A percentile compares a stretch with the other conserved stretches of the same genome.
Evolutionary conservation across 2,888 invertebrate species (phyloP).

Genomic region (Acronicta psi): DNA sequence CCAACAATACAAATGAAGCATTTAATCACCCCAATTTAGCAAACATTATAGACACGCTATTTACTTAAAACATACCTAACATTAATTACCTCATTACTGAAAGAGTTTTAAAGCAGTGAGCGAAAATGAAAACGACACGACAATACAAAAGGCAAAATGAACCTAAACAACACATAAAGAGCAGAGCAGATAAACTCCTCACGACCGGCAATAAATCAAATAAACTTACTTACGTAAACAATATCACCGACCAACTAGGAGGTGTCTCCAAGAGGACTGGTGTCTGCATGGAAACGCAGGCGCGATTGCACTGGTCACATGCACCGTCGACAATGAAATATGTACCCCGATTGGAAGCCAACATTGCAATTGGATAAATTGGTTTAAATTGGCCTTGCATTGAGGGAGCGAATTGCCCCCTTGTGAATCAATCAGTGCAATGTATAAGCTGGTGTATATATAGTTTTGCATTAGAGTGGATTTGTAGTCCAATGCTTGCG

Average conservation of each 20-base stretch:
- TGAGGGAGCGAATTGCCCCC: constrained; percentile 51
- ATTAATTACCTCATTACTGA: no score
- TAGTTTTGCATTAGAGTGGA: background rate
- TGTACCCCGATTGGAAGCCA: constrained; percentile 39
- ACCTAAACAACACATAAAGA: no score
- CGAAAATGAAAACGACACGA: background rate
- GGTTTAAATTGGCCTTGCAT: constrained; percentile 54
- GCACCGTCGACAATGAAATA: constrained; percentile 40
- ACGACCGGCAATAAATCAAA: constrained; percentile 3
- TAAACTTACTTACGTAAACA: constrained; percentile 31
- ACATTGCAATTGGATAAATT: constrained; percentile 55
- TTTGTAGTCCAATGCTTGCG: constrained; percentile 14
- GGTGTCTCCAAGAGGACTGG: constrained; percentile 1
- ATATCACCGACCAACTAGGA: background rate
- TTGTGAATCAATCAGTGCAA: constrained; percentile 53
- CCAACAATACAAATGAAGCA: no score
- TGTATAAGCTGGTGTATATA: constrained; percentile 19
- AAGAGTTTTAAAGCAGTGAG: no score
- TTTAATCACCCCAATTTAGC: no score
- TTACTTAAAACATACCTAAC: no score
- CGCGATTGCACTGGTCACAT: constrained; percentile 36
- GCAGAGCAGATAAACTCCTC: background rate
- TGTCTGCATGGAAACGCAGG: constrained; percentile 24
- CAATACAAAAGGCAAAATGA: no score
- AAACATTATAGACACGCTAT: no score